Evolutionary conservation across 2,113 vertebrate genomes (phyloP).

Genomic region (Elgaria multicarinata): DNA sequence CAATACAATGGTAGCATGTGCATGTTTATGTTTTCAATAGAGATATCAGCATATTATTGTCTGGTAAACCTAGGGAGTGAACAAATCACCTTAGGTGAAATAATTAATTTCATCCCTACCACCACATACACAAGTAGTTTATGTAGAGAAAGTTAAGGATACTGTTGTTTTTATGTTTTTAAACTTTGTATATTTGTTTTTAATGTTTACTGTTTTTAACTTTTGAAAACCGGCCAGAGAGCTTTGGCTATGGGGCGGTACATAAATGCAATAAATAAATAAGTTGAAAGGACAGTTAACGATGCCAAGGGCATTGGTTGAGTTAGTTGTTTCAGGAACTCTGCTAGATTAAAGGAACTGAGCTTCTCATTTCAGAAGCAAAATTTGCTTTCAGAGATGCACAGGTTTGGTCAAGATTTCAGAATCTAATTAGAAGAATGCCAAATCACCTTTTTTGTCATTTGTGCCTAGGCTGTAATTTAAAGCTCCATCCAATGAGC

Average conservation of each 20-base stretch:
- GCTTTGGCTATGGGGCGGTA: too few relatives aligned
- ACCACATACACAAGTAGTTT: neutral
- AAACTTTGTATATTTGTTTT: too few relatives aligned
- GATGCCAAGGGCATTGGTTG: neutral
- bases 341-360: neutral
- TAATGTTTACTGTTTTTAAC: too few relatives aligned
- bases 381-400: neutral
- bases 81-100: neutral
- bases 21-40: neutral
- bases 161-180: too few relatives aligned
- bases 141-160: conserved; percentile 24
- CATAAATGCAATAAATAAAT: too few relatives aligned
- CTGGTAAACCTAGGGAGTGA: neutral
- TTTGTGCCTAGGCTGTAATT: neutral
- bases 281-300: conserved; percentile 29
- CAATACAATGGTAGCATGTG: neutral
- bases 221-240: too few relatives aligned
- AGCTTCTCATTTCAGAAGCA: neutral
- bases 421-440: conserved; percentile 9
- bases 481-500: too few relatives aligned
- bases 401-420: neutral
- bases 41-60: neutral
- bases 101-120: conserved; percentile 16
- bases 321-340: neutral
- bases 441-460: neutral